A percentile compares a stretch with the other conserved stretches of the same genome.
Conservation (phyloP, 2,888 invertebrate species). For the Melipona bicolor region DNA sequence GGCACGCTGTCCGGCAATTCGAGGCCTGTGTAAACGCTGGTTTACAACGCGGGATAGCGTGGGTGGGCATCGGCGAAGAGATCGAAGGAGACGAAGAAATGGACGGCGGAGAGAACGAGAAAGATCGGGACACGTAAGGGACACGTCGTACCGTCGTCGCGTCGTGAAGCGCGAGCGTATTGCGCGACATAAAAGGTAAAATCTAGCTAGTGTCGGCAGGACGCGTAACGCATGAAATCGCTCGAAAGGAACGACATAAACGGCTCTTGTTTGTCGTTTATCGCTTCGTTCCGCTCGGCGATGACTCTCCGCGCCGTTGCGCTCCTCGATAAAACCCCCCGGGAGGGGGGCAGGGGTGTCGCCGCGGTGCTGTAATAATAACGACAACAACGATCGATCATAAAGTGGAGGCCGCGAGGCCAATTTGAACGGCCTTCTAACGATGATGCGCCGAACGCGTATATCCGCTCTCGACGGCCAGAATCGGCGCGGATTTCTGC, state of each 20-base stretch:
- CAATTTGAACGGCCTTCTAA: slow-evolving; percentile 38
- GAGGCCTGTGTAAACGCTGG: slow-evolving; percentile 44
- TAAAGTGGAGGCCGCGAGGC: slow-evolving; percentile 35
- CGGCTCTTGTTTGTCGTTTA: slow-evolving; percentile 68
- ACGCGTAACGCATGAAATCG: slow-evolving; percentile 72
- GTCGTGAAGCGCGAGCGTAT: slow-evolving; percentile 66
- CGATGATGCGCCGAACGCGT: slow-evolving; percentile 25
- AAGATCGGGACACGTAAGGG: slow-evolving; percentile 40
- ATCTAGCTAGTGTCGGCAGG: slow-evolving; percentile 27
- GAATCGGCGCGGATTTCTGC: background rate
- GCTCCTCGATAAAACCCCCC: background rate
- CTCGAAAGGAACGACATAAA: slow-evolving; percentile 68
- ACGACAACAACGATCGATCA: slow-evolving; percentile 59
- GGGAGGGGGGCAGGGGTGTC: background rate
- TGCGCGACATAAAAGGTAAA: slow-evolving; percentile 54
- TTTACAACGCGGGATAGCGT: slow-evolving; percentile 53
- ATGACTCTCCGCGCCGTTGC: slow-evolving; percentile 47
- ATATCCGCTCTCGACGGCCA: background rate
- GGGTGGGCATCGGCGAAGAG: background rate
- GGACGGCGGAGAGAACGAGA: background rate
- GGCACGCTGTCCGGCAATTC: slow-evolving; percentile 59
- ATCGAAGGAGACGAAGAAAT: no score
- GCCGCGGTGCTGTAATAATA: slow-evolving; percentile 38
- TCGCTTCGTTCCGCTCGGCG: slow-evolving; percentile 66
- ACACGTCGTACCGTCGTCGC: slow-evolving; percentile 50